phyloP scores from a whole-genome alignment of 2,888 invertebrate species.

The Lysandra bellargus region DNA sequence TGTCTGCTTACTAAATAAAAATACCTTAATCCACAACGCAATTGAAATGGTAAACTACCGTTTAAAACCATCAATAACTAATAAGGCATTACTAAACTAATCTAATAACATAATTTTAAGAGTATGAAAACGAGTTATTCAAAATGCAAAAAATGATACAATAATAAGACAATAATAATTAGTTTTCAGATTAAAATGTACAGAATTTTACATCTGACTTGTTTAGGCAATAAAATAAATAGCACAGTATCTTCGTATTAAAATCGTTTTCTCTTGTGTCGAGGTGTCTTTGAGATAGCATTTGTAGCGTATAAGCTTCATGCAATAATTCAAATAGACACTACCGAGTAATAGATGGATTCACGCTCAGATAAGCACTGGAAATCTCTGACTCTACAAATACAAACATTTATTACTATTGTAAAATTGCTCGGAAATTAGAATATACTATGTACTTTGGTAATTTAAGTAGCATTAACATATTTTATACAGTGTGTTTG shows the following conservation, averaged over 20 bases:
- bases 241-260: background rate
- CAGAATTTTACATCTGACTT: background rate
- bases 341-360: constrained; percentile 26
- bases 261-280: constrained; percentile 27
- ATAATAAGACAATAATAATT: too few species aligned
- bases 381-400: constrained; percentile 23
- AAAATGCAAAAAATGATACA: too few species aligned
- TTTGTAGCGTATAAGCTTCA: constrained; percentile 30
- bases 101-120: too few species aligned
- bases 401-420: background rate
- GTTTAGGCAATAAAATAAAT: background rate
- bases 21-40: too few species aligned
- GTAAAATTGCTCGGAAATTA: constrained; percentile 1
- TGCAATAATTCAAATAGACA: constrained; percentile 31
- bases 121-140: too few species aligned
- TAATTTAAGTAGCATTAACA: background rate
- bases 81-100: too few species aligned
- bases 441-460: background rate
- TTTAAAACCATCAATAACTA: too few species aligned
- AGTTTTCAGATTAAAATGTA: too few species aligned
- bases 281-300: constrained; percentile 18
- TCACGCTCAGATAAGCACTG: constrained; percentile 26
- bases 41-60: too few species aligned
- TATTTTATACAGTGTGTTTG: too few species aligned
- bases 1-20: background rate